phyloP scores from a whole-genome alignment of 2,888 invertebrate genomes.

The Amblyjoppa fuscipennis region DNA sequence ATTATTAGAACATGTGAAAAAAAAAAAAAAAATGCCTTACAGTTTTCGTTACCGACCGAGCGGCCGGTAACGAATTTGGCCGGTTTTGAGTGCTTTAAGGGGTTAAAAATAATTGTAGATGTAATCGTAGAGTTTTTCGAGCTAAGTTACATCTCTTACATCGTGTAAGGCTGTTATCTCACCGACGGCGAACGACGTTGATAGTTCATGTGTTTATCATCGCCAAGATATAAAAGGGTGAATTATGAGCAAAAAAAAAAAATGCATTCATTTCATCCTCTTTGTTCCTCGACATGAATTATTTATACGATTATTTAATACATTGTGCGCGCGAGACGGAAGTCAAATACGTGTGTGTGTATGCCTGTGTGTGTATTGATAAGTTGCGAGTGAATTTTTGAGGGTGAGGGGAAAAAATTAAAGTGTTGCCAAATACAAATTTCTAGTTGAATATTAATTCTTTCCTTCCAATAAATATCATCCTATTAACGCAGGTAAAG shows the following conservation, averaged over 20 bases:
- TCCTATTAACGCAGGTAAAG: not conserved
- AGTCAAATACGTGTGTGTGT: slow-evolving; percentile 10
- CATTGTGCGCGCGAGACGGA: slow-evolving; percentile 24
- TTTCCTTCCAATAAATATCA: too few relatives aligned
- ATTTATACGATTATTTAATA: slow-evolving; percentile 58
- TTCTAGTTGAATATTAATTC: too few relatives aligned
- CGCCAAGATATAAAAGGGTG: too few relatives aligned
- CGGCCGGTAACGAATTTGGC: too few relatives aligned
- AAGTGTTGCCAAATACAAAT: slow-evolving; percentile 62
- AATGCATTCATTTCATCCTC: slow-evolving; percentile 27
- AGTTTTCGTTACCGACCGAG: too few relatives aligned
- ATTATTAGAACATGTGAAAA: too few relatives aligned
- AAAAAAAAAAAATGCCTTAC: too few relatives aligned
- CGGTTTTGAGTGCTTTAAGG: too few relatives aligned
- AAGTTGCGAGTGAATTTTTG: not conserved
- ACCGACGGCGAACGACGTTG: slow-evolving; percentile 22
- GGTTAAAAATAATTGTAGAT: slow-evolving; percentile 42
- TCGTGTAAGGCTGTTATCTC: slow-evolving; percentile 67
- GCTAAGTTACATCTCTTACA: slow-evolving; percentile 59
- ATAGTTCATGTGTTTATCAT: too few relatives aligned
- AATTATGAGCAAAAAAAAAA: not conserved
- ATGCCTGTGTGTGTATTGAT: too few relatives aligned
- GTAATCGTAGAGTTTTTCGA: too few relatives aligned
- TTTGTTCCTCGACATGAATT: slow-evolving; percentile 42
- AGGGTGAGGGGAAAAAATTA: slow-evolving; percentile 49